Base-by-base conservation (phyloP, 64 coral and sea anemone genomes). In the Stichodactyla helianthus region DNA sequence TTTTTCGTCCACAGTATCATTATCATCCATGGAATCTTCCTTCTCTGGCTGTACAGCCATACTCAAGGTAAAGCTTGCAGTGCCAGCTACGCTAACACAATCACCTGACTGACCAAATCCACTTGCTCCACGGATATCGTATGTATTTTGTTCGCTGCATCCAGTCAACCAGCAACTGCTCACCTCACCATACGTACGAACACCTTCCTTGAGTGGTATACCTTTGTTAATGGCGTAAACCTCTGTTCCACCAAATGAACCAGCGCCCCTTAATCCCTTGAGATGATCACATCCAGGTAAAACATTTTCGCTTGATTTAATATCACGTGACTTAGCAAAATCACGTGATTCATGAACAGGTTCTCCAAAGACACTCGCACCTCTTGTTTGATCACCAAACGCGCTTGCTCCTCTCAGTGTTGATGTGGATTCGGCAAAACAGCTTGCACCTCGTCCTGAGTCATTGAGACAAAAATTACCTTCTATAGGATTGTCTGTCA, bases 21-120 rank as follows among this genome's bases (percentile, higher is more conserved):
- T 5, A 74, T 74, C 50, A 52, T 82, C 52, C 9, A 51, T 60
- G 10, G 19, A 18, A 16, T 84, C 83, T 18, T 82, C 89, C 20
- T 18, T 62, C 9, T 91, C 89, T 17, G 89, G 87, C 79, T 86
- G 57, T 22, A 91, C 84, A 20, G 89, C 89, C 52, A 91, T 25
- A 55, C 89, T 91, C 63, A 91, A 74, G 50, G 89, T 86, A 5
- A 91, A 59, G 51, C 89, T 91, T 11, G 89, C 82, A 54, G 84
- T 91, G 12, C 50, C 89, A 15, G 59, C 15, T 12, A 82, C 62
- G 54, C 84, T 91, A 51, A 81, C 18, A 20, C 78, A 20, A 81
- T 81, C 78, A 81, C 52, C 20, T 28, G 78, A 81, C 15, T 81
- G 7, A n/a, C 78, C 51, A 35, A 84, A 84, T 15, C 9, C 31